Evolutionary conservation across 2,797 vertebrate species (phyloP).

Genomic region (Spinus olivaceus): DNA sequence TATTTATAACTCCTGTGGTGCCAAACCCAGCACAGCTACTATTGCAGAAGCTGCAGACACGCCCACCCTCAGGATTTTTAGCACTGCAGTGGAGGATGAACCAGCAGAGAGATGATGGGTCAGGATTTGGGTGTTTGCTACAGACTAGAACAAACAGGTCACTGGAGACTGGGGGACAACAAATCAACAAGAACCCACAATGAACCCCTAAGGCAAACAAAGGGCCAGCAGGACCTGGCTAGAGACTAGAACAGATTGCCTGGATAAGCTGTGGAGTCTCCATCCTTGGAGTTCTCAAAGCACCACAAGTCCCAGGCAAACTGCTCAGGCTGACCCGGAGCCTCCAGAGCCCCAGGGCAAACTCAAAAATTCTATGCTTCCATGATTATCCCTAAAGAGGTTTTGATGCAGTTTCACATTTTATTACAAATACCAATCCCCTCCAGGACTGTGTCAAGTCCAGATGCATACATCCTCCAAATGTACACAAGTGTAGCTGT

Average conservation of each 20-base stretch:
- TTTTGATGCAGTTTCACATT: neutral
- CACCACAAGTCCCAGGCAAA: neutral
- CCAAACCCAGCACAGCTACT: neutral
- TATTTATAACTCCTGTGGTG: neutral
- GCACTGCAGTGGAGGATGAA: neutral
- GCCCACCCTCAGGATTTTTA: neutral
- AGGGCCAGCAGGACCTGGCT: neutral
- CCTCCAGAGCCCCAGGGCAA: neutral
- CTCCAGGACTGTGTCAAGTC: neutral
- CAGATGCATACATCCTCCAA: neutral
- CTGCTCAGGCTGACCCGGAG: neutral
- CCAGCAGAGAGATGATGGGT: neutral
- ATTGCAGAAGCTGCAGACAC: neutral
- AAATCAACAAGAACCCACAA: neutral
- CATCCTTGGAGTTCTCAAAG: neutral
- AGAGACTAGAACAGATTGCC: neutral
- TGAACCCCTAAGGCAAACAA: neutral
- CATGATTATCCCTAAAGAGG: neutral
- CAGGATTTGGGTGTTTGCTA: neutral
- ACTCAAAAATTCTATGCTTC: neutral
- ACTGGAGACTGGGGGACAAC: neutral
- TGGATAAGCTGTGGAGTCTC: neutral
- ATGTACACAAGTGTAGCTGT: fast-evolving
- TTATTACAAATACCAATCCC: neutral
- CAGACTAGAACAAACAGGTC: neutral